Percentiles rank a stretch among this genome's conserved stretches.
Evolutionary conservation across 2,113 vertebrate species (phyloP).

Genomic region (Balaeniceps rex): DNA sequence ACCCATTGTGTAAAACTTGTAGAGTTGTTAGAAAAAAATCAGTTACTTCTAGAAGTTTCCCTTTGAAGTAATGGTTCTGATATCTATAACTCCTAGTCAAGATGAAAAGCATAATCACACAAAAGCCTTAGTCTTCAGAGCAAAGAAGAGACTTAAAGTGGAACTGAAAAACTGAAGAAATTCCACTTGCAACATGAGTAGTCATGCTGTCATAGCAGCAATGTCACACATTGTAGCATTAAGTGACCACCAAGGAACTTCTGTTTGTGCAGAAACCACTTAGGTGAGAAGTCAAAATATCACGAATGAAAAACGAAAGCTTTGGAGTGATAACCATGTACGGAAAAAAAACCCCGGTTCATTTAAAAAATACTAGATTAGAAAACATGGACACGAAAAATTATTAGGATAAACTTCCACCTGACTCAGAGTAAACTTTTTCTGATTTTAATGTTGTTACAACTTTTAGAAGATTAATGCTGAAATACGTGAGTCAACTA

Average conservation of each 20-base stretch:
- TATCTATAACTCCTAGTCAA: background rate
- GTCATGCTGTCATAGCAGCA: background rate
- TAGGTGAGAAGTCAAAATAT: background rate
- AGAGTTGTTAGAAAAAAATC: background rate
- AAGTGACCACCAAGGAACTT: background rate
- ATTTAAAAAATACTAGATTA: background rate
- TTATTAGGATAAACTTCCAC: background rate
- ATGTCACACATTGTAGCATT: background rate
- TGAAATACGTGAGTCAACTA: background rate
- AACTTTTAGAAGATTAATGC: background rate
- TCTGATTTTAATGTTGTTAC: background rate
- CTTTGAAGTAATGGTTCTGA: background rate
- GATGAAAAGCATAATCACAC: background rate
- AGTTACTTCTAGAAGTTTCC: background rate
- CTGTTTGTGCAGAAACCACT: background rate
- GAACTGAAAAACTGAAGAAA: conserved; percentile 37
- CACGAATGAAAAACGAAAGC: background rate
- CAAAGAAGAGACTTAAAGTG: background rate
- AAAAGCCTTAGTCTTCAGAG: background rate
- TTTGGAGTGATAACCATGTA: background rate
- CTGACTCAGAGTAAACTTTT: background rate
- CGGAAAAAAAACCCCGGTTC: accelerated
- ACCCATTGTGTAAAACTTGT: background rate
- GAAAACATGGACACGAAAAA: background rate
- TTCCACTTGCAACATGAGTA: background rate